A percentile compares a stretch with the other conserved stretches of the same genome.
phyloP scores from a whole-genome alignment of 2,797 vertebrate species.

The Brotula barbata region DNA sequence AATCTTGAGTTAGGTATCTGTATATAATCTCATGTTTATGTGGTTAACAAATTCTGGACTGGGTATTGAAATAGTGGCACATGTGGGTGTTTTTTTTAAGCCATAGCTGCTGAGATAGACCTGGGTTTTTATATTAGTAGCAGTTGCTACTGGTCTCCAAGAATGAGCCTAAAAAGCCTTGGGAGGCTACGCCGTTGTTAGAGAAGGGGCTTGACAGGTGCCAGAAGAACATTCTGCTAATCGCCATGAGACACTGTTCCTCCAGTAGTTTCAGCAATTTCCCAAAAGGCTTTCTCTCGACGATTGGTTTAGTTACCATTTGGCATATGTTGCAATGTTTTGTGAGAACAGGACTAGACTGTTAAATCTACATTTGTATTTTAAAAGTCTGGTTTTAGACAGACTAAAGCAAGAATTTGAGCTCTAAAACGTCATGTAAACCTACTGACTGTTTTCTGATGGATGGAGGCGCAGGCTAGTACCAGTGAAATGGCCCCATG shows the following conservation, averaged over 20 bases:
- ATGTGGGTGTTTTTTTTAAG: background rate
- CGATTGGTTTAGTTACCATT: conserved; percentile 1
- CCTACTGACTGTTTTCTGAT: too few relatives aligned
- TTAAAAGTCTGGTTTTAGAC: too few relatives aligned
- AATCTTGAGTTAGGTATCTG: background rate
- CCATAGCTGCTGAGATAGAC: background rate
- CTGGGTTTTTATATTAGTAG: conserved; percentile 15
- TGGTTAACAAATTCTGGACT: background rate
- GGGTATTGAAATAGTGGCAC: background rate
- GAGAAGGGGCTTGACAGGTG: conserved; percentile 51
- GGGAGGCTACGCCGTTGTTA: conserved; percentile 55
- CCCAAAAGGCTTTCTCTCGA: conserved; percentile 27
- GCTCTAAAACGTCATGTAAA: too few relatives aligned
- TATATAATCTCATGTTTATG: background rate
- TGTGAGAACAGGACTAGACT: conserved; percentile 15
- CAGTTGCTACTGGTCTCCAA: conserved; percentile 37
- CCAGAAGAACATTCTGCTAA: conserved; percentile 15
- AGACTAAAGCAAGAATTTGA: too few relatives aligned
- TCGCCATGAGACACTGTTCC: conserved; percentile 29
- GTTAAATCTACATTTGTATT: too few relatives aligned
- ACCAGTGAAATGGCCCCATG: conserved; percentile 28
- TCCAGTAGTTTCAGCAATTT: conserved; percentile 23
- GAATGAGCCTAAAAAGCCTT: conserved; percentile 43
- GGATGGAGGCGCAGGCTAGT: conserved; percentile 31
- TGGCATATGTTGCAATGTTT: conserved; percentile 16